Base-by-base conservation (phyloP, 2,113 vertebrate genomes). In the Nannobrachium achirus region DNA sequence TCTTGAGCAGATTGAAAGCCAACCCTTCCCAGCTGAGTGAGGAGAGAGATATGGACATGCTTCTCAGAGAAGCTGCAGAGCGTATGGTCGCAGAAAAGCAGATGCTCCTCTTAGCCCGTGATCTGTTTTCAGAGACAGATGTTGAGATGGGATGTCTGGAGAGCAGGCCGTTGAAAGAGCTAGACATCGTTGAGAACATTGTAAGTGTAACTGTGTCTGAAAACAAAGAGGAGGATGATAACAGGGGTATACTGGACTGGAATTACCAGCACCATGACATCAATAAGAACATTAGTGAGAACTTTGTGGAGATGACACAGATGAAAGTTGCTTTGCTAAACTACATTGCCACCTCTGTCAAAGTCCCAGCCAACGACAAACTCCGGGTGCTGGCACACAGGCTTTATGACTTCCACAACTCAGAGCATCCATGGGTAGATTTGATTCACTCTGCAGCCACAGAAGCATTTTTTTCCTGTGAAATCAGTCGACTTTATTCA, bases 381-480 rank as follows among this genome's bases (percentile, higher is more conserved):
- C 80, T 88, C 9, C 62, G 59, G 63, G 25, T 41, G 3, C 25
- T 75, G 11, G 73, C 75, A 1, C 57, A 73, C 19, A 76, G 33
- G 1, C 67, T 78, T 0, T 56, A 53, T 1, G 10, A 58, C 3
- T 44, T 50, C 20, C 14, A 14, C 16, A 39, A 55, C 20, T 48
- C 63, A 38, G 72, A 69, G 45, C 53, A 45, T 6, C 61, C 58
- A 0, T 5, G n/a, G 65, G 56, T 63, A 0, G 20, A 51, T 6
- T 56, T 65, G 0, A 1, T 85, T n/a, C 76, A 81, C 63, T 78
- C 75, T 0, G 79, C 81, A 1, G 81, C 76, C 0, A 63, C 79
- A 4, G 88, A 92, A 58, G 77, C 87, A 0, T 13, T 88, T 1
- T 71, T 44, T 56, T 75, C 80, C 71, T 78, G 42, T 19, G 68